Percentiles rank a stretch among this genome's conserved stretches.
Evolutionary conservation across 2,888 invertebrate species (phyloP).

Genomic region (Morpho helenor): DNA sequence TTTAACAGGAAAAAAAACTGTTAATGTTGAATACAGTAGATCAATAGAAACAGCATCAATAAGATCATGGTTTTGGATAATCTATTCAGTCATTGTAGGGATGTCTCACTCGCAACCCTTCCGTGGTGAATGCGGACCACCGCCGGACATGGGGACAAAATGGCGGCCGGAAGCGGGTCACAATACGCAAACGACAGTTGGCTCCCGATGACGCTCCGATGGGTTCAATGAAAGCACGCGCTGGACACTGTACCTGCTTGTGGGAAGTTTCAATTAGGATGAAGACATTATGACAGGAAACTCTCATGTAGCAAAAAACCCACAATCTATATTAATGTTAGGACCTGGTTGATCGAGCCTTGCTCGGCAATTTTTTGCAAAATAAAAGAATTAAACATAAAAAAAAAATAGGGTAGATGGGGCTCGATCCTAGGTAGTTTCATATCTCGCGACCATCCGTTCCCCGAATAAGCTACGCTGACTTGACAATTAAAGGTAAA

Average conservation of each 20-base stretch:
- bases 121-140: slow-evolving; percentile 33
- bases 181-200: slow-evolving; percentile 34
- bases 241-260: slow-evolving; percentile 32
- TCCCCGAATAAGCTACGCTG: too few relatives aligned
- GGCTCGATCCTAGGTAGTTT: too few relatives aligned
- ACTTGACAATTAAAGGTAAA: too few relatives aligned
- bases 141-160: slow-evolving; percentile 32
- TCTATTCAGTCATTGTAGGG: slow-evolving; percentile 22
- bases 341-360: too few relatives aligned
- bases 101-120: slow-evolving; percentile 31
- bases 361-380: too few relatives aligned
- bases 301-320: not conserved
- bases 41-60: slow-evolving; percentile 17
- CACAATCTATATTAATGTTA: not conserved
- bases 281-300: slow-evolving; percentile 6
- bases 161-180: slow-evolving; percentile 34
- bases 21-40: not conserved
- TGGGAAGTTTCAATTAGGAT: slow-evolving; percentile 17
- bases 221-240: slow-evolving; percentile 34
- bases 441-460: too few relatives aligned
- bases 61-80: slow-evolving; percentile 19
- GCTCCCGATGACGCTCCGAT: slow-evolving; percentile 34
- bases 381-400: too few relatives aligned
- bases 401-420: too few relatives aligned
- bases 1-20: not conserved